Conservation (phyloP, 2,797 vertebrate genomes). For the Diplodus sargus region DNA sequence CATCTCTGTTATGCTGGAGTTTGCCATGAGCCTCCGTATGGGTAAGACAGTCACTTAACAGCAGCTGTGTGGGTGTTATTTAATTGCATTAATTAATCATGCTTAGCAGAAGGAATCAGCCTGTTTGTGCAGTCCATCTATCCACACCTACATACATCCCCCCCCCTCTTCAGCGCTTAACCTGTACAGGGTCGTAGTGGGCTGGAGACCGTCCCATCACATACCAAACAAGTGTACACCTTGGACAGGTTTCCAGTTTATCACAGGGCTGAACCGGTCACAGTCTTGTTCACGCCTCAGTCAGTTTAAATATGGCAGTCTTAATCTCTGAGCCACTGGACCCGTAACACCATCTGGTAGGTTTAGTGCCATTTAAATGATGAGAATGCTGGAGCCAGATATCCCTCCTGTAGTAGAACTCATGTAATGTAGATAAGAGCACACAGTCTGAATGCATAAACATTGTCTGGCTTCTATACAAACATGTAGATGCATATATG, state of each 20-base stretch:
- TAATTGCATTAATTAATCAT: not conserved
- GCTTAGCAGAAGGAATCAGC: not conserved
- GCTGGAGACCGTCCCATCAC: not conserved
- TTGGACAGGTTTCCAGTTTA: not conserved
- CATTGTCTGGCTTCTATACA: no score
- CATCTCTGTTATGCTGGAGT: constrained; percentile 87
- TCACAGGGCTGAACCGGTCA: not conserved
- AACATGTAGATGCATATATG: no score
- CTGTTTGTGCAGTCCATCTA: not conserved
- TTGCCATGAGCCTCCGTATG: constrained; percentile 89
- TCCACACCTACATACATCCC: not conserved
- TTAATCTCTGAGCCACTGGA: not conserved
- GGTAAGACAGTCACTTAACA: constrained; percentile 81
- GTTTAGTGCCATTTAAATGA: not conserved
- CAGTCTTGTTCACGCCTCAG: not conserved
- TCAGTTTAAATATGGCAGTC: not conserved
- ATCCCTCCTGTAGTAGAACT: not conserved
- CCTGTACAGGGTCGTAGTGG: not conserved
- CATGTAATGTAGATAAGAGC: not conserved
- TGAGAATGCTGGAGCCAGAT: not conserved
- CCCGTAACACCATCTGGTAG: not conserved
- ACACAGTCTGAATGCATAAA: not conserved
- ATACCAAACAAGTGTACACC: not conserved
- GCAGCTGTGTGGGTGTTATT: not conserved
- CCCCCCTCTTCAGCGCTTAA: not conserved